Evolutionary conservation across 2,113 vertebrate species (phyloP).

Genomic region (Pluvialis apricaria): DNA sequence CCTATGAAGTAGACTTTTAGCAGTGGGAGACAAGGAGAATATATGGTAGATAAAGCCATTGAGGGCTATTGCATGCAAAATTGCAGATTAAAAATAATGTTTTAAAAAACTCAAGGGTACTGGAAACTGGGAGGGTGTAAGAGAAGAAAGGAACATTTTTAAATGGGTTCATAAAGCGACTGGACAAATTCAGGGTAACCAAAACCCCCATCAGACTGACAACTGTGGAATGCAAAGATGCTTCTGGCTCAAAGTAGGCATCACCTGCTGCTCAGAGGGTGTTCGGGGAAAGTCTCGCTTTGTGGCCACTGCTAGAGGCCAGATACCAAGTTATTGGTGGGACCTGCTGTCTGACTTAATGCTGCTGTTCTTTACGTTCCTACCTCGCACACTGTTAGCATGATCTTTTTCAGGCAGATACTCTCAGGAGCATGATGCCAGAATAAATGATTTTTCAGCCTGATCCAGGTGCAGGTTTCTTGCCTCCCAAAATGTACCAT

Average conservation of each 20-base stretch:
- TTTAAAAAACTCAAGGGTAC: neutral
- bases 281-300: neutral
- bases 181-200: neutral
- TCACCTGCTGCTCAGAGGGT: neutral
- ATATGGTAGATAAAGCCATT: neutral
- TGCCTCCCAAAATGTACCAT: neutral
- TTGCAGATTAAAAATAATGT: neutral
- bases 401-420: neutral
- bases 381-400: neutral
- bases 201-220: neutral
- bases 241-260: neutral
- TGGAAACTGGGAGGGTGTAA: neutral
- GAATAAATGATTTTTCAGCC: neutral
- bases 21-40: neutral
- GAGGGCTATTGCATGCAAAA: neutral
- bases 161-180: neutral
- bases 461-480: neutral
- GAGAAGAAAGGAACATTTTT: neutral
- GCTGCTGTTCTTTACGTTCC: accelerated
- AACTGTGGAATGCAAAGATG: neutral
- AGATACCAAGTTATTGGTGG: neutral
- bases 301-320: neutral
- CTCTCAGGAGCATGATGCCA: neutral
- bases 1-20: neutral
- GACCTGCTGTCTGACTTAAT: neutral